Percentiles rank a stretch among this genome's conserved stretches.
Evolutionary conservation across 2,113 vertebrate genomes (phyloP).

Genomic region (Cavia porcellus): DNA sequence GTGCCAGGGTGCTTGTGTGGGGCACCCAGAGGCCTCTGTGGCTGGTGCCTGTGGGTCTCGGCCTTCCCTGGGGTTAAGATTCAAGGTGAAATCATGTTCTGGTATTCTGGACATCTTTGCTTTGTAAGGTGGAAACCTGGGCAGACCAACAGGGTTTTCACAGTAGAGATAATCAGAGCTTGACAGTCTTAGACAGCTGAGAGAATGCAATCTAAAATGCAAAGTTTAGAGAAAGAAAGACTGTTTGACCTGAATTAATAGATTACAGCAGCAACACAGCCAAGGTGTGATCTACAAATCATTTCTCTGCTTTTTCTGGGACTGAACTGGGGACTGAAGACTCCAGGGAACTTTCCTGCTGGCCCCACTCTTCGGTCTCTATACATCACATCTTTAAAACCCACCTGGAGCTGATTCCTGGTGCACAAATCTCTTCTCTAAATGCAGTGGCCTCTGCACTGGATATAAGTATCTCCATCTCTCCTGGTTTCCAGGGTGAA

Average conservation of each 20-base stretch:
- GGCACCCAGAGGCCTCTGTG: slow-evolving; percentile 35
- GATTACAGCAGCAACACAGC: not conserved
- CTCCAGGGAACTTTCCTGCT: no score
- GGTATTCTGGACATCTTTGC: not conserved
- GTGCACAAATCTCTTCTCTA: not conserved
- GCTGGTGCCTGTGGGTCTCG: slow-evolving; percentile 17
- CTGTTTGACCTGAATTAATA: not conserved
- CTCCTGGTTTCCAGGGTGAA: not conserved
- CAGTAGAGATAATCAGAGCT: slow-evolving; percentile 68
- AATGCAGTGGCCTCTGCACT: not conserved
- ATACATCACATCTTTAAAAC: not conserved
- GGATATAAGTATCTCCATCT: not conserved
- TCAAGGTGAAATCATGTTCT: not conserved
- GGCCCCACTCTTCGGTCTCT: fast-evolving
- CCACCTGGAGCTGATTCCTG: not conserved
- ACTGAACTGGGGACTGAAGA: no score
- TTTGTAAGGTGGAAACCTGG: slow-evolving; percentile 67
- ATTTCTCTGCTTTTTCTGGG: fast-evolving
- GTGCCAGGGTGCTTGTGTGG: slow-evolving; percentile 39
- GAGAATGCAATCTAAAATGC: slow-evolving; percentile 23
- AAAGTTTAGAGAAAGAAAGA: not conserved
- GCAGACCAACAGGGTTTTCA: slow-evolving; percentile 59
- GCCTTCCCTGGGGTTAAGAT: slow-evolving; percentile 43
- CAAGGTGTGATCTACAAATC: not conserved
- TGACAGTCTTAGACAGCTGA: slow-evolving; percentile 21